A percentile compares a stretch with the other conserved stretches of the same genome.
Evolutionary conservation across 2,113 vertebrate species (phyloP).

Genomic region (Phalacrocorax aristotelis): DNA sequence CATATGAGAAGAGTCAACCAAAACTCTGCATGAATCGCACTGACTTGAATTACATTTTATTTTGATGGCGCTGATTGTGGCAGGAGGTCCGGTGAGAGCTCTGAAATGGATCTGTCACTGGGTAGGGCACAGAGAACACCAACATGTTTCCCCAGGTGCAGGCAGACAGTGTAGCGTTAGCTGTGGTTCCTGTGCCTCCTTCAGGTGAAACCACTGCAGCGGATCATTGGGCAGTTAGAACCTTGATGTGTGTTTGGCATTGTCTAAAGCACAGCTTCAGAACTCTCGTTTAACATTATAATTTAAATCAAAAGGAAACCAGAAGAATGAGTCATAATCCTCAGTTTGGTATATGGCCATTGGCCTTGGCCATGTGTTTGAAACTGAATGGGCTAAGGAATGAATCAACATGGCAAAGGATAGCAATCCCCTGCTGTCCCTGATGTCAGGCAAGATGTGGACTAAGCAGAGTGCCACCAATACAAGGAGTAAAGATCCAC

Average conservation of each 20-base stretch:
- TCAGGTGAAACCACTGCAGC: not conserved
- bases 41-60: not conserved
- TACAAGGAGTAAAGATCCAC: not conserved
- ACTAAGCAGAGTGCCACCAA: not conserved
- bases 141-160: not conserved
- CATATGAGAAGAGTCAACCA: not conserved
- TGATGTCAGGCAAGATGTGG: not conserved
- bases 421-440: not conserved
- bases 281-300: not conserved
- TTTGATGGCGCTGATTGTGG: not conserved
- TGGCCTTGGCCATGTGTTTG: not conserved
- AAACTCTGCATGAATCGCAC: not conserved
- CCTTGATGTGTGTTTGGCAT: not conserved
- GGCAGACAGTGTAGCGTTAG: not conserved
- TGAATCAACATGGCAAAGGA: not conserved
- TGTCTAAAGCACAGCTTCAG: not conserved
- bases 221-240: not conserved
- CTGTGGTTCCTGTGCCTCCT: not conserved
- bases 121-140: not conserved
- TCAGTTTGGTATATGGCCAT: not conserved
- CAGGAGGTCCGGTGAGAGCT: not conserved
- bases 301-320: conserved; percentile 10
- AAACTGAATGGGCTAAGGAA: not conserved
- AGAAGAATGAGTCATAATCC: not conserved
- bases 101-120: not conserved